Conservation (phyloP, 2,113 vertebrate genomes). For the Bostrychus sinensis region DNA sequence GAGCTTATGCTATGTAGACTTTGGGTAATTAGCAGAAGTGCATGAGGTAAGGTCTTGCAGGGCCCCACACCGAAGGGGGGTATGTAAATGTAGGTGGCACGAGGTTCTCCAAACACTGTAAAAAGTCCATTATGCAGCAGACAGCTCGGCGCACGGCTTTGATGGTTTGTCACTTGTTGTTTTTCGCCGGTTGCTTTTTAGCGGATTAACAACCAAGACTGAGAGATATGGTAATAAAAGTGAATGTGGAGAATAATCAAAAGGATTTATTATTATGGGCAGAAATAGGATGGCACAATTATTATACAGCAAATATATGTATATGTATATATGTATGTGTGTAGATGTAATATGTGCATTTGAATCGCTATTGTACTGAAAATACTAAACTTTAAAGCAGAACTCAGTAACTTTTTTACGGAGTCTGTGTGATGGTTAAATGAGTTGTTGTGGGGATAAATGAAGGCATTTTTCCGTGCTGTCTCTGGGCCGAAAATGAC, state of each 20-base stretch:
- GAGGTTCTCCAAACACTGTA: slow-evolving; percentile 42
- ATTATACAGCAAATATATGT: slow-evolving; percentile 9
- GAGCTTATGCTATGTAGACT: not conserved
- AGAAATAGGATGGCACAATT: slow-evolving; percentile 41
- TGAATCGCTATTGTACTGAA: too few relatives aligned
- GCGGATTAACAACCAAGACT: slow-evolving; percentile 44
- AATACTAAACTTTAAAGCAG: too few relatives aligned
- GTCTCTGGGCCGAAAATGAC: too few relatives aligned
- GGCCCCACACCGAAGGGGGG: not conserved
- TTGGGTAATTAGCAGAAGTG: slow-evolving; percentile 40
- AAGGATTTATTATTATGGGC: slow-evolving; percentile 30
- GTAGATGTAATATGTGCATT: too few relatives aligned
- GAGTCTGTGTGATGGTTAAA: too few relatives aligned
- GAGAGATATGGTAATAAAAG: slow-evolving; percentile 58
- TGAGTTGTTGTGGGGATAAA: too few relatives aligned
- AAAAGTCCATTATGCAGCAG: slow-evolving; percentile 50
- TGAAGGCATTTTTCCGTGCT: too few relatives aligned
- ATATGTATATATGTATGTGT: too few relatives aligned
- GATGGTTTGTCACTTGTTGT: slow-evolving; percentile 58
- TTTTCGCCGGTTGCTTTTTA: slow-evolving; percentile 32
- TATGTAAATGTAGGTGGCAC: slow-evolving; percentile 31
- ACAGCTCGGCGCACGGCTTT: slow-evolving; percentile 40
- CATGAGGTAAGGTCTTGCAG: slow-evolving; percentile 15
- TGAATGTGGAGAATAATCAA: slow-evolving; percentile 42
- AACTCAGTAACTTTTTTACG: too few relatives aligned